Percentiles rank a stretch among this genome's conserved stretches.
These are phyloP conservation scores for Panulirus ornatus DNA, from an alignment of 1,140 invertebrate genomes.

Conservation along the genomic window DNA sequence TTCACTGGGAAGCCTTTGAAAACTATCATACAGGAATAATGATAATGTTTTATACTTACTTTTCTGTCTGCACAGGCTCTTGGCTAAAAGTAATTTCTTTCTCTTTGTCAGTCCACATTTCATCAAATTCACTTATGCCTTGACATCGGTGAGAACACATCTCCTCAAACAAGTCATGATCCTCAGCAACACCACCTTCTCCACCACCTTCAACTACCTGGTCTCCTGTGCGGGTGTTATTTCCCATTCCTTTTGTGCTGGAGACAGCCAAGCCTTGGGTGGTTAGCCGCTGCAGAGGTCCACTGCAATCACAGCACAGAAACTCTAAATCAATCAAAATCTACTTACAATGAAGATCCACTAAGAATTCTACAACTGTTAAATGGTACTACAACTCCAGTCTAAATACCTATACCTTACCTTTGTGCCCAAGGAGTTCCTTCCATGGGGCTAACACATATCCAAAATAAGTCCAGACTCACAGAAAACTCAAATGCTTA, in stretches of 20 bases:
- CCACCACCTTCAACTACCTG: slow-evolving; percentile 52
- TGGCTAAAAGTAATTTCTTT: slow-evolving; percentile 63
- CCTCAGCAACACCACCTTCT: slow-evolving; percentile 25
- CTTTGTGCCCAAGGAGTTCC: too few relatives aligned
- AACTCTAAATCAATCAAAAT: background rate
- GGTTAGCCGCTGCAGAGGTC: slow-evolving; percentile 58
- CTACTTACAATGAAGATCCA: background rate
- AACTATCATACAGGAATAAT: too few relatives aligned
- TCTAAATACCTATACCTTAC: too few relatives aligned
- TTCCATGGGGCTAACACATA: too few relatives aligned
- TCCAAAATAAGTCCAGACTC: too few relatives aligned
- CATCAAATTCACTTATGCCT: slow-evolving; percentile 39
- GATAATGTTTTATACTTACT: slow-evolving; percentile 45
- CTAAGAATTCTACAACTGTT: too few relatives aligned
- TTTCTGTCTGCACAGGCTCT: slow-evolving; percentile 32
- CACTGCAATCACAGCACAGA: slow-evolving; percentile 24
- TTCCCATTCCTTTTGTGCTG: slow-evolving; percentile 22
- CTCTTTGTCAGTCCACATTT: slow-evolving; percentile 61
- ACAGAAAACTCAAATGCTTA: too few relatives aligned
- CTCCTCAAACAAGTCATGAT: slow-evolving; percentile 58
- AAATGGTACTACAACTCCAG: too few relatives aligned
- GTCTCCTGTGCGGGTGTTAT: background rate
- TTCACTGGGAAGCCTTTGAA: too few relatives aligned
- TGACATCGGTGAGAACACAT: slow-evolving; percentile 42
- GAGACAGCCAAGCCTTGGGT: slow-evolving; percentile 52